Evolutionary conservation across 2,113 vertebrate species (phyloP).

Genomic region (Triplophysa tibetana): DNA sequence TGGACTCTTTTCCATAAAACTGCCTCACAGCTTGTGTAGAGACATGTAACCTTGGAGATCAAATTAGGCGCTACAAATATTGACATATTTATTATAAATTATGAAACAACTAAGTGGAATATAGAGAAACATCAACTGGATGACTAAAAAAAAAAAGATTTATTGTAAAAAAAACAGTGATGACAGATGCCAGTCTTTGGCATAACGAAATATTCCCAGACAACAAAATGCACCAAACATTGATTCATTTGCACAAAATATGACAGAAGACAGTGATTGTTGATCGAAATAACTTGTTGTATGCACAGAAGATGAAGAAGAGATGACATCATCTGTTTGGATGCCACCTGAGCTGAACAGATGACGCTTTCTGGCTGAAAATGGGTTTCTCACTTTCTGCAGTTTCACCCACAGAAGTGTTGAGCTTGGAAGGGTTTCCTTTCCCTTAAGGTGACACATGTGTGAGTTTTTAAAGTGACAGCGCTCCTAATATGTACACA

Average conservation of each 20-base stretch:
- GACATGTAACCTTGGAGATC: conserved; percentile 23
- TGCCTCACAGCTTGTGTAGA: not conserved
- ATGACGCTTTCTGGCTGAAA: conserved; percentile 5
- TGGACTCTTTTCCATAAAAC: conserved; percentile 23
- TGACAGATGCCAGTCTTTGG: no score
- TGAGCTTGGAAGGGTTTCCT: not conserved
- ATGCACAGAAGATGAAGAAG: conserved; percentile 3
- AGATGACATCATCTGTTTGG: not conserved
- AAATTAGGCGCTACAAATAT: conserved; percentile 21
- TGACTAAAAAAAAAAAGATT: not conserved
- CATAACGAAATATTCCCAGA: no score
- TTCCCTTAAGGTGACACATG: not conserved
- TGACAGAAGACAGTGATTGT: no score
- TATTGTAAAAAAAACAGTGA: not conserved
- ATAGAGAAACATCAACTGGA: not conserved
- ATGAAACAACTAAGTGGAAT: not conserved
- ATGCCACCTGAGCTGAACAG: not conserved
- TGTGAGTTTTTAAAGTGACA: conserved; percentile 30
- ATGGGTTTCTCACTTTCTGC: not conserved
- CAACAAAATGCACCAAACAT: no score
- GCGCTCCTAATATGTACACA: not conserved
- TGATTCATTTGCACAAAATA: no score
- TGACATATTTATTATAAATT: not conserved
- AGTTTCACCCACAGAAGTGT: not conserved
- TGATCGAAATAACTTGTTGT: not conserved